phyloP scores from a whole-genome alignment of 2,888 invertebrate genomes.

The Plagiodera versicolora region DNA sequence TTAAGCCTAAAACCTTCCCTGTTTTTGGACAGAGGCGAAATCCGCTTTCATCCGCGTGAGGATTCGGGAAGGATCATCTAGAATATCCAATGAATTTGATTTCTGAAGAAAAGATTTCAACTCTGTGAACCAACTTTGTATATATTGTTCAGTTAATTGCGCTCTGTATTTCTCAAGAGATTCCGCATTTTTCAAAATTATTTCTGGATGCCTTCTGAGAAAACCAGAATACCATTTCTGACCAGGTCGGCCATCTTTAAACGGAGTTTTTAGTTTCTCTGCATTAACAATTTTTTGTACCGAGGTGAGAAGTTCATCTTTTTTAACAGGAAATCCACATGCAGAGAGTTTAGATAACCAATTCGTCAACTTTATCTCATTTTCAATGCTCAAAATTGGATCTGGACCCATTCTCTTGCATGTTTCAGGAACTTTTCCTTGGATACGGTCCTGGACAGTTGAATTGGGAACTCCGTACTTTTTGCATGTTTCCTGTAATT shows the following conservation, averaged over 20 bases:
- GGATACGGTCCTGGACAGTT: constrained; percentile 10
- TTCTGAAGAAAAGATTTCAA: constrained; percentile 4
- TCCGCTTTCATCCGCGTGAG: constrained; percentile 45
- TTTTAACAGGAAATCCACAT: constrained; percentile 43
- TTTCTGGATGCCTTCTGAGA: background rate
- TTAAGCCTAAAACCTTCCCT: constrained; percentile 26
- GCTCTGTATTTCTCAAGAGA: background rate
- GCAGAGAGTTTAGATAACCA: constrained; percentile 36
- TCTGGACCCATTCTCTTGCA: background rate
- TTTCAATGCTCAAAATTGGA: constrained; percentile 22
- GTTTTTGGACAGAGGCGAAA: constrained; percentile 40
- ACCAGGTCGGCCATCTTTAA: background rate
- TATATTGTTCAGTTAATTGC: background rate
- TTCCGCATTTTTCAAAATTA: background rate
- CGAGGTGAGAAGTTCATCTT: constrained; percentile 37
- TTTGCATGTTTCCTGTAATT: constrained; percentile 2
- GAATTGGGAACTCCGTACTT: constrained; percentile 8
- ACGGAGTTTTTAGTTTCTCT: background rate
- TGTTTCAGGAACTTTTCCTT: background rate
- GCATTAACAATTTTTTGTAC: constrained; percentile 33
- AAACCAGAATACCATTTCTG: background rate
- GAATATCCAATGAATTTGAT: constrained; percentile 5
- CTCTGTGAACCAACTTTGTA: background rate
- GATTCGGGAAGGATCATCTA: constrained; percentile 36
- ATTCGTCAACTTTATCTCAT: constrained; percentile 37